phyloP scores from a whole-genome alignment of 1,140 invertebrate genomes.

The Eufriesea mexicana region DNA sequence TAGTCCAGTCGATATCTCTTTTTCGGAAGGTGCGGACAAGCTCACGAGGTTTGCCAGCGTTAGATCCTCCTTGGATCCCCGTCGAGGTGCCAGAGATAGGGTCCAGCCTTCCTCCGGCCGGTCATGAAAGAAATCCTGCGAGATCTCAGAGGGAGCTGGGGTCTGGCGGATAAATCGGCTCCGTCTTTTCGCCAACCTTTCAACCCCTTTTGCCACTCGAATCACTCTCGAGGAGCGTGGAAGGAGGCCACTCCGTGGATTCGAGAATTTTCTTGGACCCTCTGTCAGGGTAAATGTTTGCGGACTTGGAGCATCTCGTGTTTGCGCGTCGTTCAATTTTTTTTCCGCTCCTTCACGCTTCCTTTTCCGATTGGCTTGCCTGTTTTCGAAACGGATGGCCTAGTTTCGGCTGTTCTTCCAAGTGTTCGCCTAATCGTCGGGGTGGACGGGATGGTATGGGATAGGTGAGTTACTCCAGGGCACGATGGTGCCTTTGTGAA shows the following conservation, averaged over 20 bases:
- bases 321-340: not conserved
- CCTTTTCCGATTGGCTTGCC: no score
- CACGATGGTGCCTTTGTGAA: no score
- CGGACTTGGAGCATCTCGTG: not conserved
- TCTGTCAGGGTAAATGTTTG: not conserved
- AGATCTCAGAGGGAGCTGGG: conserved; percentile 42
- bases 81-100: conserved; percentile 37
- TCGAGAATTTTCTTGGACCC: not conserved
- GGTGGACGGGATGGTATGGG: no score
- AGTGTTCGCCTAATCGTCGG: no score
- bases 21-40: conserved; percentile 36
- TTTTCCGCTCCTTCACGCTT: no score
- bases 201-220: conserved; percentile 54
- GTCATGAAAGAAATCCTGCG: conserved; percentile 59
- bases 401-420: no score
- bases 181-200: conserved; percentile 57
- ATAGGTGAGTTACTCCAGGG: no score
- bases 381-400: no score
- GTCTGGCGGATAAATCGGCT: conserved; percentile 61
- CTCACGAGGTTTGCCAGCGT: conserved; percentile 20
- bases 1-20: conserved; percentile 23
- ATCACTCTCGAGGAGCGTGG: conserved; percentile 48
- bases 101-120: not conserved
- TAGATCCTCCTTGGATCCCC: not conserved
- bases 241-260: conserved; percentile 40